These are phyloP conservation scores for Triplophysa siluroides DNA, from an alignment of 2,113 vertebrate species.

Conservation along the genomic window DNA sequence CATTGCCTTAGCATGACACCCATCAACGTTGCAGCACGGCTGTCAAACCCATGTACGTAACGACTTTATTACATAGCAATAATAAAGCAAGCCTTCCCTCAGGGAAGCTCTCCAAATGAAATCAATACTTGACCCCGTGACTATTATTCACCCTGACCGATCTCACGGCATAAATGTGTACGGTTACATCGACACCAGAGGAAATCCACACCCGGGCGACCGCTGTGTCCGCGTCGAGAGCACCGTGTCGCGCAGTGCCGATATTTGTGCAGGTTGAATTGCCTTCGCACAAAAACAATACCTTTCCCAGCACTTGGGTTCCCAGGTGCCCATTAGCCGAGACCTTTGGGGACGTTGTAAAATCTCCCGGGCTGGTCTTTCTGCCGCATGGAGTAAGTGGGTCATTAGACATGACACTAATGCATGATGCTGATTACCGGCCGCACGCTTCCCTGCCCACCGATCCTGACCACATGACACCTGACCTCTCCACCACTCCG, in stretches of 20 bases:
- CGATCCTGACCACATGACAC: slow-evolving; percentile 71
- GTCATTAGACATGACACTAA: slow-evolving; percentile 79
- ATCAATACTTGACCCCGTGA: slow-evolving; percentile 73
- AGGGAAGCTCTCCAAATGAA: slow-evolving; percentile 63
- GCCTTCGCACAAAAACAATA: slow-evolving; percentile 45
- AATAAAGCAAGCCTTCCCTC: slow-evolving; percentile 67
- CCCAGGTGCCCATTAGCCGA: slow-evolving; percentile 68
- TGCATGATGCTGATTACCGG: slow-evolving; percentile 78
- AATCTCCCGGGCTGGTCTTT: slow-evolving; percentile 77
- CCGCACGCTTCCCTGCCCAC: slow-evolving; percentile 63
- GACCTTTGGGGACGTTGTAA: slow-evolving; percentile 70
- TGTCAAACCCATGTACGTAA: slow-evolving; percentile 67
- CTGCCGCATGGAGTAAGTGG: slow-evolving; percentile 72
- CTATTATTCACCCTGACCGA: slow-evolving; percentile 60
- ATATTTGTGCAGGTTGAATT: slow-evolving; percentile 28
- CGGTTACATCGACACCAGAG: neutral
- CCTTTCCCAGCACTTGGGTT: slow-evolving; percentile 37
- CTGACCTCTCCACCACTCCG: slow-evolving; percentile 57
- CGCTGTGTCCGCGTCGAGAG: neutral
- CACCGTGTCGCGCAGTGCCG: neutral
- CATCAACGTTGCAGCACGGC: slow-evolving; percentile 51
- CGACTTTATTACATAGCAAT: slow-evolving; percentile 71
- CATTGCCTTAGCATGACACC: slow-evolving; percentile 58
- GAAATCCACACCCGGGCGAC: neutral
- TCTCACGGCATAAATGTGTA: neutral